These are phyloP conservation scores for Anabacerthia variegaticeps DNA, from an alignment of 2,797 vertebrate genomes.

Conservation along the genomic window DNA sequence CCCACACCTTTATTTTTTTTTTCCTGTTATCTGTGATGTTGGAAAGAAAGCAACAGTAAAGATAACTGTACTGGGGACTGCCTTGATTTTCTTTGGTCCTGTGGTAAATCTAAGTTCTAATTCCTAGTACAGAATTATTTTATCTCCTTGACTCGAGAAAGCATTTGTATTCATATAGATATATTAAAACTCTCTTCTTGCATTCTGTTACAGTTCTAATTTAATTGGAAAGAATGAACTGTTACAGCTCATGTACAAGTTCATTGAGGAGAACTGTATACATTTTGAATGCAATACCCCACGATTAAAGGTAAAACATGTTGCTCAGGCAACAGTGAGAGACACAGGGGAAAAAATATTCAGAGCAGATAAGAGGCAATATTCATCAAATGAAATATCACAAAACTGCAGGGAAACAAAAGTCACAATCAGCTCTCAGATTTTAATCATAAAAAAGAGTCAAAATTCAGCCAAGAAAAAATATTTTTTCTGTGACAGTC, in stretches of 20 bases:
- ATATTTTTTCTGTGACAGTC: conserved; percentile 17
- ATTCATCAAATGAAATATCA: conserved; percentile 5
- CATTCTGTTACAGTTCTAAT: neutral
- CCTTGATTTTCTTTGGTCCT: neutral
- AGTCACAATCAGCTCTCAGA: neutral
- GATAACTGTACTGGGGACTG: fast-evolving
- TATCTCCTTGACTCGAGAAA: neutral
- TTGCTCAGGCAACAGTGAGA: conserved; percentile 33
- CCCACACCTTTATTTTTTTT: neutral
- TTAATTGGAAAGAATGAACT: neutral
- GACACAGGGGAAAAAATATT: neutral
- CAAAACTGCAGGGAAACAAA: neutral
- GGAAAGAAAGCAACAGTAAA: neutral
- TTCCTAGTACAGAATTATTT: neutral
- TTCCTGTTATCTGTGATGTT: neutral
- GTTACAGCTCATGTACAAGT: neutral
- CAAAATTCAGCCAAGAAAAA: conserved; percentile 31
- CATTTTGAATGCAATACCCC: neutral
- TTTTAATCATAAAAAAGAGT: conserved; percentile 16
- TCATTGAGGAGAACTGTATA: neutral
- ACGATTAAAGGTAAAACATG: neutral
- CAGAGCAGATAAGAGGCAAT: neutral
- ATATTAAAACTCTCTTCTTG: neutral
- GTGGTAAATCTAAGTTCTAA: neutral
- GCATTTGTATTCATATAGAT: neutral